A percentile compares a stretch with the other conserved stretches of the same genome.
phyloP scores from a whole-genome alignment of 2,888 invertebrate species.

The Hirtodrosophila trivittata region DNA sequence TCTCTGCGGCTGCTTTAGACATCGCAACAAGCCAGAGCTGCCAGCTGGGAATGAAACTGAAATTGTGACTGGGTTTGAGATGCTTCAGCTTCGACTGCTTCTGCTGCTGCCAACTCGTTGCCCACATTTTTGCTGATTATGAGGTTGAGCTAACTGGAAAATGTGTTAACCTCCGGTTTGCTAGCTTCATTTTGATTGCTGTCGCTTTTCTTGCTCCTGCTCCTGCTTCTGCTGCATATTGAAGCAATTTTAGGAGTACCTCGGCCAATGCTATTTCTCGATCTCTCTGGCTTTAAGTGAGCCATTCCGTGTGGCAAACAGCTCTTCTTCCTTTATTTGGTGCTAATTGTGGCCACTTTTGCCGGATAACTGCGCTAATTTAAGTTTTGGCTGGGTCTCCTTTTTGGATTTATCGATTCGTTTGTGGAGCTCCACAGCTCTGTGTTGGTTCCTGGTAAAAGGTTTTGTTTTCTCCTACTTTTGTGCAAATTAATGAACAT shows the following conservation, averaged over 20 bases:
- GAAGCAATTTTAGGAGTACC: constrained; percentile 26
- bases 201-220: neutral
- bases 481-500: constrained; percentile 16
- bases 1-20: constrained; percentile 49
- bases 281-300: constrained; percentile 42
- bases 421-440: neutral
- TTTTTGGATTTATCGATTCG: constrained; percentile 42
- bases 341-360: constrained; percentile 70
- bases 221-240: neutral
- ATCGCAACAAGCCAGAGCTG: constrained; percentile 13
- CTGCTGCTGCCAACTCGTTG: constrained; percentile 17
- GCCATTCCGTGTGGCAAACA: constrained; percentile 29
- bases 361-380: constrained; percentile 64
- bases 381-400: constrained; percentile 41
- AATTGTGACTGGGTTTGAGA: neutral
- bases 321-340: constrained; percentile 48
- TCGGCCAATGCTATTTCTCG: neutral
- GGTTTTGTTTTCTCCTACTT: constrained; percentile 1
- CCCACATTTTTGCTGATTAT: constrained; percentile 59
- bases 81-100: neutral
- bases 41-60: constrained; percentile 11
- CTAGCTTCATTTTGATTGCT: constrained; percentile 51
- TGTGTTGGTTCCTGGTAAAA: neutral
- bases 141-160: constrained; percentile 66
- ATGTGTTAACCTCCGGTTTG: constrained; percentile 56